A percentile compares a stretch with the other conserved stretches of the same genome.
Conservation (phyloP, 2,888 invertebrate species). For the Amiota communis region DNA sequence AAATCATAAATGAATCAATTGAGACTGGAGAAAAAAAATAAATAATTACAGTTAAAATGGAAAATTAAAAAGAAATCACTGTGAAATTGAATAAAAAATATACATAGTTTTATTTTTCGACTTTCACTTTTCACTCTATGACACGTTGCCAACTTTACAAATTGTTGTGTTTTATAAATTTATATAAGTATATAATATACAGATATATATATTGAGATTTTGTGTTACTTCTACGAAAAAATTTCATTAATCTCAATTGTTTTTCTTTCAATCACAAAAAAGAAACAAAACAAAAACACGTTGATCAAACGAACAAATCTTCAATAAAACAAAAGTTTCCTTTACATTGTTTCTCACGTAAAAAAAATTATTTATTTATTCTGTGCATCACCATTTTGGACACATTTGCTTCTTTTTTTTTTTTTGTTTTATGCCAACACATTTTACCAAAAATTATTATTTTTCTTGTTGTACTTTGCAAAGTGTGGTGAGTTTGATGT, state of each 20-base stretch:
- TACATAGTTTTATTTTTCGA: conserved; percentile 17
- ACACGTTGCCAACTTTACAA: conserved; percentile 21
- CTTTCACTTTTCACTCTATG: conserved; percentile 39
- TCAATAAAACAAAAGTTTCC: neutral
- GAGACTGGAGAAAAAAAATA: neutral
- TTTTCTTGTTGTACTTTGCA: too few species aligned
- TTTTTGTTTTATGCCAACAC: neutral
- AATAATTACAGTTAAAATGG: conserved; percentile 18
- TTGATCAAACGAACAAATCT: neutral
- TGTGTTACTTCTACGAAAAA: conserved; percentile 17
- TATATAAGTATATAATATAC: conserved; percentile 9
- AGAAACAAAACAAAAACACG: neutral
- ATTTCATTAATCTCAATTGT: neutral
- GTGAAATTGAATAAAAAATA: neutral
- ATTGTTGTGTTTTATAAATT: conserved; percentile 11
- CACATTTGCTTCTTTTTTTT: neutral
- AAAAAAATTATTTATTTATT: neutral
- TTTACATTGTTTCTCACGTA: neutral
- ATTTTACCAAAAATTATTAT: too few species aligned
- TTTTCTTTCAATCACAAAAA: neutral
- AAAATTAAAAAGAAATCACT: conserved; percentile 22
- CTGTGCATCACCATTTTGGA: neutral
- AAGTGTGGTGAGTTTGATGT: too few species aligned
- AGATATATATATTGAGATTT: conserved; percentile 38
- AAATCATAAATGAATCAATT: conserved; percentile 28